These are phyloP conservation scores for Strigops habroptila DNA, from an alignment of 2,113 vertebrate species.

Conservation along the genomic window DNA sequence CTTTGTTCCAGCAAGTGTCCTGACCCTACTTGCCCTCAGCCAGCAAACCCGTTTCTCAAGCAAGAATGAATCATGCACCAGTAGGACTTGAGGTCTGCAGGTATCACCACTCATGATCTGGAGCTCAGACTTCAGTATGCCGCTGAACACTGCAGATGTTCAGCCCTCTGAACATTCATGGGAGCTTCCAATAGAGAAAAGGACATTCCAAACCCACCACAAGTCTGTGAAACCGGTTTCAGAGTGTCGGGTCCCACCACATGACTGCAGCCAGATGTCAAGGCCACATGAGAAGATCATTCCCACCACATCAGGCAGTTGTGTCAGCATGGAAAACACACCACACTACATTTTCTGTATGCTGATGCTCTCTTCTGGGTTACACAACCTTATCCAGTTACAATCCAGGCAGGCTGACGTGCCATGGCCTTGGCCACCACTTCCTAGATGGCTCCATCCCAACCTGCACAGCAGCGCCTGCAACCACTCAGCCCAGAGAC, in stretches of 20 bases:
- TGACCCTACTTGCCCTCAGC: not conserved
- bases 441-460: not conserved
- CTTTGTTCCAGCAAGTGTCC: not conserved
- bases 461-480: not conserved
- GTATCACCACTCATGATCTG: not conserved
- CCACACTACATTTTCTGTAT: accelerated
- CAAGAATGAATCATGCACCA: not conserved
- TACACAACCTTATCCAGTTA: not conserved
- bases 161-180: not conserved
- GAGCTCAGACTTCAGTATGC: not conserved
- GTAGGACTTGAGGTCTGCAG: not conserved
- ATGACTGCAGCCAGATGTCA: not conserved
- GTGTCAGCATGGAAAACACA: not conserved
- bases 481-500: not conserved
- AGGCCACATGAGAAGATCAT: not conserved
- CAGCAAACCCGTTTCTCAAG: not conserved
- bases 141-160: not conserved
- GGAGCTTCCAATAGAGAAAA: not conserved
- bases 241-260: not conserved
- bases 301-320: not conserved
- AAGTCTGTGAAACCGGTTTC: not conserved
- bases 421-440: not conserved
- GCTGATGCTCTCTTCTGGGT: not conserved
- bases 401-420: not conserved
- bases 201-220: not conserved